These are phyloP conservation scores for Drosophila tristis DNA, from an alignment of 1,140 invertebrate species.

Conservation along the genomic window DNA sequence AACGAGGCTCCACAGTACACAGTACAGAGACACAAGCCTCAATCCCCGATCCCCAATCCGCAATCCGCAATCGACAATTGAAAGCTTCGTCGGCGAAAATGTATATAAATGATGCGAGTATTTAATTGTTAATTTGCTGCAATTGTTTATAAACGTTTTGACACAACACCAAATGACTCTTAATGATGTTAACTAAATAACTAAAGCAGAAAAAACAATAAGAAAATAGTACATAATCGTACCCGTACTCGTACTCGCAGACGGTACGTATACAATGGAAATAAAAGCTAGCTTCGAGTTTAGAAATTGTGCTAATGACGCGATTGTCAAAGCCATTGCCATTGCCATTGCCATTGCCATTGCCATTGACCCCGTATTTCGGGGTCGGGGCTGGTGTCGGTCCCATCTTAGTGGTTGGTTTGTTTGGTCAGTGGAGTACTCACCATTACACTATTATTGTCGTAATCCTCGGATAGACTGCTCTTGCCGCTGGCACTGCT, in stretches of 20 bases:
- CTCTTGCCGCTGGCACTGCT: slow-evolving; percentile 90
- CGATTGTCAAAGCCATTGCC: slow-evolving; percentile 2
- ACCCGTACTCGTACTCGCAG: too few species aligned
- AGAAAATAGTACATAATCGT: too few species aligned
- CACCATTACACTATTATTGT: slow-evolving; percentile 89
- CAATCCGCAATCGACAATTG: slow-evolving; percentile 17
- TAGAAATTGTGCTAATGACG: slow-evolving; percentile 41
- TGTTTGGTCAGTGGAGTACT: slow-evolving; percentile 65
- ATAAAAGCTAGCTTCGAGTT: background rate
- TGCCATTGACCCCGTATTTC: slow-evolving; percentile 20
- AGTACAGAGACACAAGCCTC: too few species aligned
- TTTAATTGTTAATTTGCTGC: slow-evolving; percentile 69
- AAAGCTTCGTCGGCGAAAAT: slow-evolving; percentile 33
- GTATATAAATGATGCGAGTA: slow-evolving; percentile 41
- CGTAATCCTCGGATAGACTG: slow-evolving; percentile 89
- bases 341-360: slow-evolving; percentile 16
- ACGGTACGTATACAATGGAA: slow-evolving; percentile 5
- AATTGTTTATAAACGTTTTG: slow-evolving; percentile 64
- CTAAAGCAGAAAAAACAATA: slow-evolving; percentile 29
- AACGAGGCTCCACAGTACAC: slow-evolving; percentile 12
- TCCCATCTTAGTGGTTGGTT: background rate
- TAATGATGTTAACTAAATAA: slow-evolving; percentile 24
- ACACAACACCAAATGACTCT: slow-evolving; percentile 24
- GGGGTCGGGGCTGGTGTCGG: too few species aligned
- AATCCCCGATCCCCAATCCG: too few species aligned